Percentiles rank a stretch among this genome's conserved stretches.
phyloP scores from a whole-genome alignment of 2,888 invertebrate genomes.

The Cephus runcator region DNA sequence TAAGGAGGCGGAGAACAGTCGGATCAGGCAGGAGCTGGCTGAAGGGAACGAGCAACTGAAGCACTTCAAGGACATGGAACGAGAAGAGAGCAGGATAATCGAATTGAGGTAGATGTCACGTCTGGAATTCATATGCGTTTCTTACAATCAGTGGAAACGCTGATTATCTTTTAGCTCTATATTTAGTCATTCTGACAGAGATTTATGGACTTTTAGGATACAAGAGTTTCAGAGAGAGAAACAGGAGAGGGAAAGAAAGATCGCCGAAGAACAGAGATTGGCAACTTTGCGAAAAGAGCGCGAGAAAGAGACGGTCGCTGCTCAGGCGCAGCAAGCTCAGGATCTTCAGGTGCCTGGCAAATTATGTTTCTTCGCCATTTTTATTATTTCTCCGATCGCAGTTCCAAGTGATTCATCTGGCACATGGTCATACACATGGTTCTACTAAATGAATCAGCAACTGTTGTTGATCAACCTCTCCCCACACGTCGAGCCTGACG shows the following conservation, averaged over 20 bases:
- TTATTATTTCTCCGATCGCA: neutral
- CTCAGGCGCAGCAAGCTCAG: conserved; percentile 41
- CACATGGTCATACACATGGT: neutral
- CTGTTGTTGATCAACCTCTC: neutral
- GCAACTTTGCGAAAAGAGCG: conserved; percentile 73
- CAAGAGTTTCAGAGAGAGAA: conserved; percentile 73
- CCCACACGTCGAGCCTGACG: no score
- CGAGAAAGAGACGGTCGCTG: conserved; percentile 61
- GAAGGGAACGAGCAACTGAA: conserved; percentile 72
- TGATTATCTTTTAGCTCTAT: neutral
- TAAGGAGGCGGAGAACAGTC: conserved; percentile 42
- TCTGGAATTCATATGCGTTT: neutral
- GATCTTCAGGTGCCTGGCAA: conserved; percentile 43
- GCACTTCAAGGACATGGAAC: conserved; percentile 72
- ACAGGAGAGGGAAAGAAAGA: conserved; percentile 71
- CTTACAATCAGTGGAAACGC: neutral
- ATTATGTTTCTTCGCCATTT: neutral
- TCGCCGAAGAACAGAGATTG: conserved; percentile 68
- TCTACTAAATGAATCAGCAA: neutral
- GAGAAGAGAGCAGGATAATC: conserved; percentile 74
- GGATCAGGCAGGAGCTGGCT: conserved; percentile 50
- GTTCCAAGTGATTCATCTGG: neutral
- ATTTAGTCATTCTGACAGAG: neutral
- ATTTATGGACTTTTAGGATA: conserved; percentile 57
- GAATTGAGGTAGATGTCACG: conserved; percentile 68